phyloP scores from a whole-genome alignment of 1,140 invertebrate genomes.

The Venustaconcha ellipsiformis region DNA sequence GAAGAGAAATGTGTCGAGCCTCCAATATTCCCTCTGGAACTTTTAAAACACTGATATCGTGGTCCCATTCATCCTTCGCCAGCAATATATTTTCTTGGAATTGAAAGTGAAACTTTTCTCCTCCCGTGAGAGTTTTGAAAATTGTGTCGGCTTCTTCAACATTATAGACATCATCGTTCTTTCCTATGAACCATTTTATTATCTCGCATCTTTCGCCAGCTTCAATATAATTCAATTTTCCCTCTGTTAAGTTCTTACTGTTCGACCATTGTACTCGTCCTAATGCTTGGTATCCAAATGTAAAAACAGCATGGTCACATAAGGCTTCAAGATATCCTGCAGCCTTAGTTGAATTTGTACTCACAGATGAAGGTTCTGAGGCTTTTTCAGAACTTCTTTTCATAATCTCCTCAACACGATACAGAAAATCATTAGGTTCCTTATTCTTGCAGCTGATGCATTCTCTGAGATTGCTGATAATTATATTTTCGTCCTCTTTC shows the following conservation, averaged over 20 bases:
- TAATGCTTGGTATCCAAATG: background rate
- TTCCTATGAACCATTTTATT: background rate
- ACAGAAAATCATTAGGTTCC: background rate
- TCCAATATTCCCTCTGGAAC: conserved; percentile 26
- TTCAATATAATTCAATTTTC: conserved; percentile 6
- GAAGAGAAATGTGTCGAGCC: conserved; percentile 17
- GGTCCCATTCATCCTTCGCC: background rate
- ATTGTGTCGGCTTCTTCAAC: background rate
- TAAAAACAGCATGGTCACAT: background rate
- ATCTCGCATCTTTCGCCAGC: conserved; percentile 16
- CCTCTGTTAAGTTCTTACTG: background rate
- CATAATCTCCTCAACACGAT: background rate
- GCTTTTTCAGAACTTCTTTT: background rate
- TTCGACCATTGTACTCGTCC: conserved; percentile 19
- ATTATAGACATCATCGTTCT: background rate
- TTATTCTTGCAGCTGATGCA: too few species aligned
- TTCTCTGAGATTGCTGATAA: too few species aligned
- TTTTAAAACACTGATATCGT: conserved; percentile 1
- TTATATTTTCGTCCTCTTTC: too few species aligned
- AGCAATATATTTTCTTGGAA: background rate
- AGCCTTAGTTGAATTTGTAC: background rate
- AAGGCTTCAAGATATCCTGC: background rate
- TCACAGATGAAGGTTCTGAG: too few species aligned
- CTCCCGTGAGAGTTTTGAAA: background rate
- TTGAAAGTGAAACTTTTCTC: background rate